Percentiles rank a stretch among this genome's conserved stretches.
phyloP scores from a whole-genome alignment of 2,113 vertebrate genomes.

The Ailurus styani region DNA sequence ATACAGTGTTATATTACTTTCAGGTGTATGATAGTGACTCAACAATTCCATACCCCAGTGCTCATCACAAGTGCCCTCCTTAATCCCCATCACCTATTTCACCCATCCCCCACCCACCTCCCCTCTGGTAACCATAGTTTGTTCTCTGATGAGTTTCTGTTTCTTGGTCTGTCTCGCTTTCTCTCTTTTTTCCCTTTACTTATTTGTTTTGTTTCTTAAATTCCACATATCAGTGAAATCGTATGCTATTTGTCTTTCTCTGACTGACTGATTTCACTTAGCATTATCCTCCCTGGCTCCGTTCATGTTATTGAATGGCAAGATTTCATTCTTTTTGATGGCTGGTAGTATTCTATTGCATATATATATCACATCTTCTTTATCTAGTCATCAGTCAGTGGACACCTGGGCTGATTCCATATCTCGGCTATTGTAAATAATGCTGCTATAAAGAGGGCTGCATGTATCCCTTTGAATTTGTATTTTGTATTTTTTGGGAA shows the following conservation, averaged over 20 bases:
- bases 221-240: background rate
- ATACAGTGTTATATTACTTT: background rate
- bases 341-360: background rate
- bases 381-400: background rate
- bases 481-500: background rate
- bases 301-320: background rate
- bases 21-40: background rate
- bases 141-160: background rate
- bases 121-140: background rate
- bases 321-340: background rate
- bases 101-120: background rate
- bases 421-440: background rate
- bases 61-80: background rate
- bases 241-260: background rate
- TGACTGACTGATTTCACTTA: background rate
- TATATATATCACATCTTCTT: background rate
- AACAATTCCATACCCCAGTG: background rate
- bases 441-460: background rate
- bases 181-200: background rate
- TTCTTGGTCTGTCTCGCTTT: background rate
- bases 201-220: background rate
- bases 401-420: background rate
- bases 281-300: background rate
- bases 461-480: background rate
- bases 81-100: background rate